Evolutionary conservation across 1,140 invertebrate species (phyloP), one percentile per base, ranked within the genome.

Genomic region (Diorhabda carinulata): DNA sequence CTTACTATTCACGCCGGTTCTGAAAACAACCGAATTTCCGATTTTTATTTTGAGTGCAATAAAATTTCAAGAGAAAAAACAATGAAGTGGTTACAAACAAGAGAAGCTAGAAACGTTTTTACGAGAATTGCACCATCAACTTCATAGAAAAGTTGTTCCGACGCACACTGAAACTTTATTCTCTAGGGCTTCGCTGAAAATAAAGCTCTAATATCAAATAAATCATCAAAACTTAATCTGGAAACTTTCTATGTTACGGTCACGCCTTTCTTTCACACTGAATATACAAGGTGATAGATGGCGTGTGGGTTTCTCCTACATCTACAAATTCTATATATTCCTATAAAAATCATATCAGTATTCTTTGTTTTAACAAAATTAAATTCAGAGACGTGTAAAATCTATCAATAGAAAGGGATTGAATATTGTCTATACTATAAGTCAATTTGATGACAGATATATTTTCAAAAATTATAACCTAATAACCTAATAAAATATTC

Each of bases 121-220:
- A 8, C 47, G n/a, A 52, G 47, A 52, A 52, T 52, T 52, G 47
- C 47, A 52, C 47, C 47, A 25, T 25, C 25, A 52, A 52, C 7
- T 62, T 43, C 43, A 6, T 10, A 44, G 43, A 42, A 42, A 64
- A 64, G 8, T 57, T 64, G 9, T 56, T 40, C 41, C 56, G 63
- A 64, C 63, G 63, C 45, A 64, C 47, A 47, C 25, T 64, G 63
- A 57, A 56, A 64, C 44, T 64, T 64, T 64, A 64, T 64, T 64
- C 63, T 47, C 63, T 5, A 5, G 63, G 56, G 63, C 7, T 56
- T 57, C 3, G 8, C 47, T 64, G 5, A 40, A 56, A 64, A 57
- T 64, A 64, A 64, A 64, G 63, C 52, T 64, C 63, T 64, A 57
- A 64, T 64, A 64, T 64, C 43, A 64, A 10, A 64, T 64, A 64